Percentiles rank a stretch among this genome's conserved stretches.
phyloP scores from a whole-genome alignment of 2,888 invertebrate genomes.

The Lamellibrachia satsuma region DNA sequence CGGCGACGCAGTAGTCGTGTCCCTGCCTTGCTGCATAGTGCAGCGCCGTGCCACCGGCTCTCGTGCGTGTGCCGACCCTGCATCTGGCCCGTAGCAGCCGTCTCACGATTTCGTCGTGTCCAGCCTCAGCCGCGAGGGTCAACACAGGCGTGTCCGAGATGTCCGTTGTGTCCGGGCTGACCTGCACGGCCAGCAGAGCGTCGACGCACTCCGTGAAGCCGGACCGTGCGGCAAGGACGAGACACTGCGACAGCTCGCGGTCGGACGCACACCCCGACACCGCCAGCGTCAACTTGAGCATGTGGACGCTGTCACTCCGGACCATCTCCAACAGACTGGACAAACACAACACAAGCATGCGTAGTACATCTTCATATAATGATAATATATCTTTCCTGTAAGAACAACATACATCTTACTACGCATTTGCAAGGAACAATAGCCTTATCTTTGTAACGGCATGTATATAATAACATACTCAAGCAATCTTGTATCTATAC shows the following conservation, averaged over 20 bases:
- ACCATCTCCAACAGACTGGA: slow-evolving; percentile 17
- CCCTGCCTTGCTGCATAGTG: slow-evolving; percentile 52
- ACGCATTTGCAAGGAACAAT: not conserved
- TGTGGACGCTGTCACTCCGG: slow-evolving; percentile 26
- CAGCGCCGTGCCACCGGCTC: slow-evolving; percentile 44
- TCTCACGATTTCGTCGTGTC: slow-evolving; percentile 31
- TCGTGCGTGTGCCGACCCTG: slow-evolving; percentile 40
- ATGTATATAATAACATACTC: no score
- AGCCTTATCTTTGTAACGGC: not conserved
- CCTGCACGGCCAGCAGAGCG: slow-evolving; percentile 45
- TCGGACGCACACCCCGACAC: slow-evolving; percentile 46
- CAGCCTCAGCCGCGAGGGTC: slow-evolving; percentile 42
- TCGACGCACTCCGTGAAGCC: slow-evolving; percentile 46
- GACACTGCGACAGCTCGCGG: slow-evolving; percentile 45
- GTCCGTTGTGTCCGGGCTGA: slow-evolving; percentile 42
- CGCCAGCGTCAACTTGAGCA: slow-evolving; percentile 47
- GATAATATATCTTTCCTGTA: not conserved
- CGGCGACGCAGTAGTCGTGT: slow-evolving; percentile 44
- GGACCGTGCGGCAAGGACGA: slow-evolving; percentile 46
- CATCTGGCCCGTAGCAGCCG: slow-evolving; percentile 36
- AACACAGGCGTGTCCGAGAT: slow-evolving; percentile 44
- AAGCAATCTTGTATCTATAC: no score
- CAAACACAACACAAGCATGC: not conserved
- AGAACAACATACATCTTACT: not conserved
- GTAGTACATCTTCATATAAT: no score